phyloP scores from a whole-genome alignment of 2,888 invertebrate genomes.

The Ormyrus pomaceus region DNA sequence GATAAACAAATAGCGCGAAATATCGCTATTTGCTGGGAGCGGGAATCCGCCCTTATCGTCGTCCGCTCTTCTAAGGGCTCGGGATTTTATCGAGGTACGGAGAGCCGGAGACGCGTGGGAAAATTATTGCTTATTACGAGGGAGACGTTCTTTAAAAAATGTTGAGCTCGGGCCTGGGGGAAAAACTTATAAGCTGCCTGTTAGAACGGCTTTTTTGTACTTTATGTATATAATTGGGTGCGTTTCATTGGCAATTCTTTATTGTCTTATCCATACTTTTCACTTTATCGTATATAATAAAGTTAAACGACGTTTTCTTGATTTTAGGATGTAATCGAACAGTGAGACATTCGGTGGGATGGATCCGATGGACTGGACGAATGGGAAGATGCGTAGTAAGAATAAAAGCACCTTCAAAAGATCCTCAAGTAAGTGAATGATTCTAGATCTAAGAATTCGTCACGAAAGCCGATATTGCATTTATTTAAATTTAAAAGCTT shows the following conservation, averaged over 20 bases:
- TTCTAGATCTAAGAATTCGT: neutral
- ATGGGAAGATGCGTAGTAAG: constrained; percentile 69
- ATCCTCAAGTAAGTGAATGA: constrained; percentile 65
- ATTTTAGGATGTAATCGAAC: constrained; percentile 69
- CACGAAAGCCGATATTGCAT: too few relatives aligned
- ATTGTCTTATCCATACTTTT: neutral
- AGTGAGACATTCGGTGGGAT: constrained; percentile 68
- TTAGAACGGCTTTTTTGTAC: too few relatives aligned
- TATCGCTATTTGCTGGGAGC: constrained; percentile 33
- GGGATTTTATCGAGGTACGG: constrained; percentile 21
- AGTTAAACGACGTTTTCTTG: neutral
- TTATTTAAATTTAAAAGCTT: neutral
- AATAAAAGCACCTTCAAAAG: constrained; percentile 66
- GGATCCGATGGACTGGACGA: constrained; percentile 71
- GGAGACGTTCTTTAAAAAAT: constrained; percentile 38
- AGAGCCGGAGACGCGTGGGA: neutral
- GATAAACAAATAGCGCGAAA: constrained; percentile 53
- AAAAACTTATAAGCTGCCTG: too few relatives aligned
- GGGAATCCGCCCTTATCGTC: neutral
- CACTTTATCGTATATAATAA: too few relatives aligned
- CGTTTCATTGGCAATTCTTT: neutral
- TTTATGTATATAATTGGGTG: neutral
- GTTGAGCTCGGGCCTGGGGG: neutral
- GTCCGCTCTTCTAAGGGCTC: neutral
- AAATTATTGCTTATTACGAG: neutral